Base-by-base conservation (phyloP, 2,797 vertebrate species). In the Eupleurogrammus muticus region DNA sequence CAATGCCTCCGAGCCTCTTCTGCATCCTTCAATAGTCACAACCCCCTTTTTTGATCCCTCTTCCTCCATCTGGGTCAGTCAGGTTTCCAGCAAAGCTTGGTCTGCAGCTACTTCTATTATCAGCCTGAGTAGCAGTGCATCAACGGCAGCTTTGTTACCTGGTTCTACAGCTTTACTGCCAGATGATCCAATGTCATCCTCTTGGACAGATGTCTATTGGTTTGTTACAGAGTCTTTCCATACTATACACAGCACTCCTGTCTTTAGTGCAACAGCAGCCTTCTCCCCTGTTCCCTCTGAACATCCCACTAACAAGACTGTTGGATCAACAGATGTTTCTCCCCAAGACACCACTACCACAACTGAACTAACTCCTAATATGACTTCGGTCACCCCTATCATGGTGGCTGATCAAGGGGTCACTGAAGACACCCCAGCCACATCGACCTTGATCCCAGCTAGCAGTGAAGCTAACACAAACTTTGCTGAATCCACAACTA, bases 391-490 rank as follows among this genome's bases (percentile, higher is more conserved):
- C 12, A 63, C 87, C 60, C 79, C 86, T 9, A 38, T 79, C 3
- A 80, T 93, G 80, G 77, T 92, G 72, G 87, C 85, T n/a, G 93
- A 94, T 85, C 76, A 94, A 75, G 89, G 87, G 4, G 58, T 87
- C 50, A 88, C 76, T 36, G 86, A 90, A 34, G 66, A 89, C 79
- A 70, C 12, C 61, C 79, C 56, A 78, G 89, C 70, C 85, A 90
- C 85, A 57, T 46, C 75, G 83, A 89, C 85, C 77, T 86, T 73
- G 67, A 90, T 85, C 21, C 83, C 89, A 66, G 42, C 75, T 59
- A 84, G 63, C 87, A 86, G 72, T 66, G 81, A 52, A 48, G 73
- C 77, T 81, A 83, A 79, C 52, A 81, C 77, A 14, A 56, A 72
- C 52, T 75, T 80, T 63, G 72, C 77, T 50, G 70, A 32, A 59